phyloP scores from a whole-genome alignment of 92 coral and sea anemone genomes.

The Pocillopora grandis region DNA sequence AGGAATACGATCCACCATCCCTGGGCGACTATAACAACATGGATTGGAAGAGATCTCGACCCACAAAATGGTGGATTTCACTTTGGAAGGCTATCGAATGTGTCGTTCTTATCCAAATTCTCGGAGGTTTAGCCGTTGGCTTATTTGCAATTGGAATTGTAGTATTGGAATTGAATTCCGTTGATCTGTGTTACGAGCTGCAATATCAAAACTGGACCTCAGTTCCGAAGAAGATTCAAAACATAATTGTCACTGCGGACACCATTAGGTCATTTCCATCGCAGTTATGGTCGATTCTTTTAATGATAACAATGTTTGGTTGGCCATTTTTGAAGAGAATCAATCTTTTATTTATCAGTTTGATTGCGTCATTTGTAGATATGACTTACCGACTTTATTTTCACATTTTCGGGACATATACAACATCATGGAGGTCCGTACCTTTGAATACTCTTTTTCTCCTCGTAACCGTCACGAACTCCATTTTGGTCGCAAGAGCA shows the following conservation, averaged over 20 bases:
- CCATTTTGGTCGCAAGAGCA: slow-evolving; percentile 38
- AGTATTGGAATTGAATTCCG: slow-evolving; percentile 64
- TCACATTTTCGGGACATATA: slow-evolving; percentile 50
- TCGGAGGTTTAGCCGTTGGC: not conserved
- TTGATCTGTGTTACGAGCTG: slow-evolving; percentile 54
- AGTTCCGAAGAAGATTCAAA: slow-evolving; percentile 32
- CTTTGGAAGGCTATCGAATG: not conserved
- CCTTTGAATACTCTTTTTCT: slow-evolving; percentile 52
- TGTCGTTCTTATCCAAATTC: too few species aligned
- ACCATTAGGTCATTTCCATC: slow-evolving; percentile 42
- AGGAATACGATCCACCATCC: not conserved
- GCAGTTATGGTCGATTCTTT: slow-evolving; percentile 45
- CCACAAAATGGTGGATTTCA: slow-evolving; percentile 1
- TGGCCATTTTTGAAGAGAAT: slow-evolving; percentile 34
- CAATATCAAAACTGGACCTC: not conserved
- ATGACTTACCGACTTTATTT: slow-evolving; percentile 47
- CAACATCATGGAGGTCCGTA: slow-evolving; percentile 45
- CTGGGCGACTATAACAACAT: slow-evolving; percentile 26
- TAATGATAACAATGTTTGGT: not conserved
- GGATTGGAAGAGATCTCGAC: slow-evolving; percentile 48
- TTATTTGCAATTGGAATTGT: slow-evolving; percentile 35
- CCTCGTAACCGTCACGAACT: slow-evolving; percentile 23
- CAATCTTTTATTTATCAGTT: slow-evolving; percentile 43
- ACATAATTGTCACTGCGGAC: slow-evolving; percentile 41
- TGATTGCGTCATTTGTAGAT: slow-evolving; percentile 59